phyloP scores from a whole-genome alignment of 2,888 invertebrate species.

The Julus scandinavius region DNA sequence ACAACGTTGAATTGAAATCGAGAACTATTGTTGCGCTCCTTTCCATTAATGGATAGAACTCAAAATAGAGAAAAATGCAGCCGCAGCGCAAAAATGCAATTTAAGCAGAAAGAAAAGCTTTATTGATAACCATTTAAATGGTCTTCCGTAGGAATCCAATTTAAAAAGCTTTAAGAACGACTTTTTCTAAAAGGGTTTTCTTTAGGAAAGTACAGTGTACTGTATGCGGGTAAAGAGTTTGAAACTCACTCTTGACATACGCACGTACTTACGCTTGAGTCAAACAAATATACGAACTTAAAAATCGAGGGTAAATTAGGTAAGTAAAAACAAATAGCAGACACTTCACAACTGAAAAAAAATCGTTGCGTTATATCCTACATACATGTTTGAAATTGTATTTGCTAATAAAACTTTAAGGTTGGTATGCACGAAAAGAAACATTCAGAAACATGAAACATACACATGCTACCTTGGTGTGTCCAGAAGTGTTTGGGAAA shows the following conservation, averaged over 20 bases:
- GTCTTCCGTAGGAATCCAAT: slow-evolving; percentile 30
- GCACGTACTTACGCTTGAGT: not conserved
- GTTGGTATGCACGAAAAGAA: too few species aligned
- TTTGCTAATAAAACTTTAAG: not conserved
- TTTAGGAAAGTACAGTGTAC: not conserved
- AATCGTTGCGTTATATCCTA: too few species aligned
- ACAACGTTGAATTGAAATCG: slow-evolving; percentile 26
- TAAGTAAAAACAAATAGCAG: not conserved
- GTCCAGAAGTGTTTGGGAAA: too few species aligned
- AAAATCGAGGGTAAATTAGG: not conserved
- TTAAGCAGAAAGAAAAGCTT: slow-evolving; percentile 42
- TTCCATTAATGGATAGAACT: slow-evolving; percentile 38
- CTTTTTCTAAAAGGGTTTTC: slow-evolving; percentile 23
- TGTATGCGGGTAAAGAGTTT: not conserved
- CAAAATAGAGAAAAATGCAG: slow-evolving; percentile 21
- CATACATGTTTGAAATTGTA: not conserved
- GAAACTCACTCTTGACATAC: not conserved
- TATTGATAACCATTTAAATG: slow-evolving; percentile 42
- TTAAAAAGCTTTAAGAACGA: slow-evolving; percentile 9
- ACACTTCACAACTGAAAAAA: not conserved
- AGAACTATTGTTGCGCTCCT: slow-evolving; percentile 34
- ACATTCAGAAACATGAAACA: too few species aligned
- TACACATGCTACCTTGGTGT: too few species aligned
- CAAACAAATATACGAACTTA: not conserved
- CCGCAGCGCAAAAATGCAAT: slow-evolving; percentile 34